Evolutionary conservation across 2,797 vertebrate genomes (phyloP).

Genomic region (Eulemur rubriventer): DNA sequence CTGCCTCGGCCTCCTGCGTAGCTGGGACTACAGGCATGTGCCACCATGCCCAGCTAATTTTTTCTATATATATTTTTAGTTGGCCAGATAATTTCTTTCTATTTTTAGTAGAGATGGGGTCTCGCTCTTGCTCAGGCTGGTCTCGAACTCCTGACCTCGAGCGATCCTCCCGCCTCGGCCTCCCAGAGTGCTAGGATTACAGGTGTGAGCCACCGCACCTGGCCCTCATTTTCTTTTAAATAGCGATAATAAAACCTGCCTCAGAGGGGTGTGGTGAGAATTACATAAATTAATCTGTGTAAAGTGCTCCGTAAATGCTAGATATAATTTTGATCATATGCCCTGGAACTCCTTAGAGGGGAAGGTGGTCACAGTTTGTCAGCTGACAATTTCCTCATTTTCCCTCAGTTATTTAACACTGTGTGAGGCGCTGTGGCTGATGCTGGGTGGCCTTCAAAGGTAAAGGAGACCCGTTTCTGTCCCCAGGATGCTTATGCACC

Average conservation of each 20-base stretch:
- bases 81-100: too few relatives aligned
- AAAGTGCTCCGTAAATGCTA: neutral
- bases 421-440: neutral
- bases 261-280: neutral
- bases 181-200: too few relatives aligned
- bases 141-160: too few relatives aligned
- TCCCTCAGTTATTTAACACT: neutral
- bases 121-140: too few relatives aligned
- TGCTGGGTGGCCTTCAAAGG: neutral
- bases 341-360: constrained; percentile 18
- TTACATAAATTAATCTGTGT: neutral
- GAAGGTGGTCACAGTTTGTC: neutral
- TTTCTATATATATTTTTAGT: too few relatives aligned
- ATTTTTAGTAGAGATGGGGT: too few relatives aligned
- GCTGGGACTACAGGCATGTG: too few relatives aligned
- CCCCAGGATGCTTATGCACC: neutral
- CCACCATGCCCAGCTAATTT: too few relatives aligned
- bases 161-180: too few relatives aligned
- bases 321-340: neutral
- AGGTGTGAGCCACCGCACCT: too few relatives aligned
- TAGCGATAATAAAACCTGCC: neutral
- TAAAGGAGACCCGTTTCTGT: neutral
- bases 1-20: too few relatives aligned
- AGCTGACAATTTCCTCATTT: neutral
- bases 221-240: neutral